These are phyloP conservation scores for Norana najaformis DNA, from an alignment of 2,888 invertebrate species.

Conservation along the genomic window DNA sequence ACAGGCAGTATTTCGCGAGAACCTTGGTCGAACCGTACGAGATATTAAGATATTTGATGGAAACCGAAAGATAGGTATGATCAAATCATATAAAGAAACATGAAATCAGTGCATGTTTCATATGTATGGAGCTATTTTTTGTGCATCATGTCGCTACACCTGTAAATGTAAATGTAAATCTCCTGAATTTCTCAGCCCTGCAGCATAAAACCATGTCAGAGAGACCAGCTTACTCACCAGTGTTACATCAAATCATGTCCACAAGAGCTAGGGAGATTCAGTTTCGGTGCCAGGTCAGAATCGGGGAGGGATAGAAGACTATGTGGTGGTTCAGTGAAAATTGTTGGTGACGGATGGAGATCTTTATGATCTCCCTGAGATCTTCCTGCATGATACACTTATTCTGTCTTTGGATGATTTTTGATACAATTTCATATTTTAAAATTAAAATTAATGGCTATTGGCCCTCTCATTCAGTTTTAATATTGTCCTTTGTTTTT, in stretches of 20 bases:
- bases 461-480: not conserved
- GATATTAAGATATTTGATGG: conserved; percentile 34
- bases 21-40: conserved; percentile 22
- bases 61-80: conserved; percentile 7
- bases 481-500: not conserved
- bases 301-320: too few species aligned
- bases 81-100: not conserved
- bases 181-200: too few species aligned
- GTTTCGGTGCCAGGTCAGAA: too few species aligned
- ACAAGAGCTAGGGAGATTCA: too few species aligned
- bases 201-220: too few species aligned
- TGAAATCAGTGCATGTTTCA: not conserved
- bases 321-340: too few species aligned
- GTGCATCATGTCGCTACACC: not conserved
- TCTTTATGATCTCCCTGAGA: not conserved
- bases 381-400: not conserved
- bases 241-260: too few species aligned
- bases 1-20: not conserved
- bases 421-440: not conserved
- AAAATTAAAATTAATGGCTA: not conserved
- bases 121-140: not conserved
- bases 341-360: too few species aligned
- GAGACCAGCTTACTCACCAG: too few species aligned
- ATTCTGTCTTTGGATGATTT: not conserved
- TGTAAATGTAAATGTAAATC: too few species aligned